Base-by-base conservation (phyloP, 2,113 vertebrate species). In the Cercopithecus mona region DNA sequence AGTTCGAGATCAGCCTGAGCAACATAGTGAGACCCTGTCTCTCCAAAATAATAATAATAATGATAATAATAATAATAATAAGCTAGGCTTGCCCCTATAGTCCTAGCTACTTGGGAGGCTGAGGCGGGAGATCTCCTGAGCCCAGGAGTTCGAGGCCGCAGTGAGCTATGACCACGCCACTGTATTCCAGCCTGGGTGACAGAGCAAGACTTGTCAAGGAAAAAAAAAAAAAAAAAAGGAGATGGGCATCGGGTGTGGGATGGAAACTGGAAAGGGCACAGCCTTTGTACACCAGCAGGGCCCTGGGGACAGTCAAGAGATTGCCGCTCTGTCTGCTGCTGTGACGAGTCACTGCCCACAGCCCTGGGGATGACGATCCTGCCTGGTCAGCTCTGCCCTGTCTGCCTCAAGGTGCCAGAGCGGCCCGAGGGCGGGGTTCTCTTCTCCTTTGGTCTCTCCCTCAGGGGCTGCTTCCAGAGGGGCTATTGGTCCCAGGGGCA, bases 281-380 rank as follows among this genome's bases (percentile, higher is more conserved):
- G 9, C 57, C 68, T 64, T 23, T 59, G 68, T n/a, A 13, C 43
- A 0, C 35, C 8, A 1, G 7, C 0, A 0, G 12, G 32, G 88
- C 64, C 12, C 59, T 40, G 50, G 25, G 32, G 38, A 66, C 2
- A 8, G 61, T 7, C 0, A 0, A 1, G 18, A 16, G 40, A 6
- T 5, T 16, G 59, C 17, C 1, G 6, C 57, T 9, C 0, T 57
- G 57, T 55, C 72, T 25, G 38, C 35, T 61, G 80, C 75, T 43
- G 59, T 35, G 68, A 70, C 40, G 18, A 40, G 68, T 79, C 3
- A 3, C 27, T 0, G 25, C 64, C 90, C 35, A 16, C 22, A 57
- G 22, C n/a, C 32, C 17, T 25, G 79, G 66, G n/a, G 23, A 79
- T 43, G 9, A 73, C 1, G 52, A 18, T 9, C 23, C 30, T 45